Evolutionary conservation across 2,797 vertebrate species (phyloP), one percentile per base, ranked within the genome.

Genomic region (Moxostoma hubbsi): DNA sequence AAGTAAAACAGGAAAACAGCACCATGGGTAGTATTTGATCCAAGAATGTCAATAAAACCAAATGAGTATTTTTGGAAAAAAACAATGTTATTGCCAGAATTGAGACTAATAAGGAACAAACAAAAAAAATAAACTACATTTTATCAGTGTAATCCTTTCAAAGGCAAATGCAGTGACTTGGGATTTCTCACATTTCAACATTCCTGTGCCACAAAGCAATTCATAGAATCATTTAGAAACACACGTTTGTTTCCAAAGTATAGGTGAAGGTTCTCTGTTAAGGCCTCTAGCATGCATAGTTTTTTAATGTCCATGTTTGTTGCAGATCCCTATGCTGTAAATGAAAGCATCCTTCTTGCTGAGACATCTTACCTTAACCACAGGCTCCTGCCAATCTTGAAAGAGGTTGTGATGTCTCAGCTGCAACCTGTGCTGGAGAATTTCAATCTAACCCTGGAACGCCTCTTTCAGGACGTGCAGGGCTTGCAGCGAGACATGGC

Each of bases 381-480:
- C 0, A 82, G 86, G 4, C 83, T 77, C 24, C 86, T 94, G 8
- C 84, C 86, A n/a, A 90, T 90, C 51, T 90, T 96, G 76, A 91
- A 95, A 82, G 89, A 84, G 0, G 90, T 94, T 77, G 89, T 98
- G 15, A 86, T 92, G 88, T 92, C 87, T 49, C 94, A 95, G 83
- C 91, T 98, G 24, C 91, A 91, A 71, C 95, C 95, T 0, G 0
- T 95, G 47, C 93, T 96, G 87, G 89, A 88, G 47, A 92, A 87
- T 83, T 96, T 98, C 89, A 97, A 96, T 72, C 90, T 86, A 75
- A 96, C 94, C 3, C 87, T 99, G 85, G 92, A 94, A 75, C 91
- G 88, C 49, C 93, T 99, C 79, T 94, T 89, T 0, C 89, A 76
- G 53, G 90, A 92, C 78, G 88, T 98, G 0, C 90, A 54, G 51